Percentiles rank a stretch among this genome's conserved stretches.
Conservation (phyloP, 2,888 invertebrate genomes). For the Protonemura montana region DNA sequence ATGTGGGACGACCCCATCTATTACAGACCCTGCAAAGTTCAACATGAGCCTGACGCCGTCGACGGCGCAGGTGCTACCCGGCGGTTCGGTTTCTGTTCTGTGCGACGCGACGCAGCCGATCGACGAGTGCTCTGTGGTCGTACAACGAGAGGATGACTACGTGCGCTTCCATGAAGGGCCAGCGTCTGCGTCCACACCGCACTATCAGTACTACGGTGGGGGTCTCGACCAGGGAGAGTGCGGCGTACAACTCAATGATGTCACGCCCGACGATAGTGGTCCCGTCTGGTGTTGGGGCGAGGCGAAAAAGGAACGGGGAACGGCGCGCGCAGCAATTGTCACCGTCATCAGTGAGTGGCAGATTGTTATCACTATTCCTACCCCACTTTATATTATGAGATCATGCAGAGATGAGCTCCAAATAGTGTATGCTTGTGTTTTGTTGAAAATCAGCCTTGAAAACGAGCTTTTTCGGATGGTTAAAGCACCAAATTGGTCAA, state of each 20-base stretch:
- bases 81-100: neutral
- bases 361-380: too few species aligned
- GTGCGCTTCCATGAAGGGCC: neutral
- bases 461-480: too few species aligned
- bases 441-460: too few species aligned
- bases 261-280: neutral
- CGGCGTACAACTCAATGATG: neutral
- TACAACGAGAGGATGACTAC: constrained; percentile 4
- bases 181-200: neutral
- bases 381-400: too few species aligned
- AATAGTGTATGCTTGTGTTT: too few species aligned
- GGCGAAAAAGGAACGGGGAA: neutral
- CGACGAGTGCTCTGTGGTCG: neutral
- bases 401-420: too few species aligned
- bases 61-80: neutral
- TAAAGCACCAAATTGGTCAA: too few species aligned
- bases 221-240: neutral
- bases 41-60: constrained; percentile 9
- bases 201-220: neutral
- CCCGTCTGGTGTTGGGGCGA: constrained; percentile 23
- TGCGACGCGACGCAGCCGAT: neutral
- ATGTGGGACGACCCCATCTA: too few species aligned
- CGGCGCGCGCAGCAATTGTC: neutral
- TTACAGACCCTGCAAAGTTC: constrained; percentile 22
- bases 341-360: neutral